A percentile compares a stretch with the other conserved stretches of the same genome.
These are phyloP conservation scores for Smutsia temminckii DNA, from an alignment of 2,797 vertebrate genomes.

Conservation along the genomic window DNA sequence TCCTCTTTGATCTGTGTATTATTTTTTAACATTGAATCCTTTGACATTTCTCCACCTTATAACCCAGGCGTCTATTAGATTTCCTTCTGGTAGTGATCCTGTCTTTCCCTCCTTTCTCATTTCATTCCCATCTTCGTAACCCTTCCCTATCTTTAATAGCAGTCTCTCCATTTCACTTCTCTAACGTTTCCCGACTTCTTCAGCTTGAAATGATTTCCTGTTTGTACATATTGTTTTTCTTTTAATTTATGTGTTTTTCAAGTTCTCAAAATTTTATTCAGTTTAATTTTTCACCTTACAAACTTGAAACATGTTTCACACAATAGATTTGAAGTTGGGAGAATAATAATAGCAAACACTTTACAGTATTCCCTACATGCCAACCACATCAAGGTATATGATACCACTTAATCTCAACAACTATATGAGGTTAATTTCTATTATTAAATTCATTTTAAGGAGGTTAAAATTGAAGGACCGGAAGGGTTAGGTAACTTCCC, in stretches of 20 bases:
- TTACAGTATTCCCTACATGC: background rate
- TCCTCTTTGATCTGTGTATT: background rate
- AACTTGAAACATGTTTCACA: background rate
- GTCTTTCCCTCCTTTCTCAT: background rate
- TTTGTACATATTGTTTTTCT: background rate
- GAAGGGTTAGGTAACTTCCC: background rate
- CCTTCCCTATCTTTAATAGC: background rate
- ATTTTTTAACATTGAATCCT: background rate
- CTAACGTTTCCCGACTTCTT: background rate
- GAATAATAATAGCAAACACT: background rate
- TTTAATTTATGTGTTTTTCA: background rate
- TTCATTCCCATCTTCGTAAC: background rate
- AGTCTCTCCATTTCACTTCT: background rate
- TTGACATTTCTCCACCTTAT: background rate
- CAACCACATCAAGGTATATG: background rate
- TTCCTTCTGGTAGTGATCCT: background rate
- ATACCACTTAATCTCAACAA: background rate
- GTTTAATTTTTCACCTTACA: background rate
- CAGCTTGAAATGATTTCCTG: background rate
- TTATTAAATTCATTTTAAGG: background rate
- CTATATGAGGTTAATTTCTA: background rate
- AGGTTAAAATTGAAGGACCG: background rate
- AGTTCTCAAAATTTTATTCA: background rate
- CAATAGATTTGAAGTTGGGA: background rate
- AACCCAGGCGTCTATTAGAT: slow-evolving; percentile 22